Evolutionary conservation across 2,113 vertebrate genomes (phyloP).

Genomic region (Laterallus jamaicensis): DNA sequence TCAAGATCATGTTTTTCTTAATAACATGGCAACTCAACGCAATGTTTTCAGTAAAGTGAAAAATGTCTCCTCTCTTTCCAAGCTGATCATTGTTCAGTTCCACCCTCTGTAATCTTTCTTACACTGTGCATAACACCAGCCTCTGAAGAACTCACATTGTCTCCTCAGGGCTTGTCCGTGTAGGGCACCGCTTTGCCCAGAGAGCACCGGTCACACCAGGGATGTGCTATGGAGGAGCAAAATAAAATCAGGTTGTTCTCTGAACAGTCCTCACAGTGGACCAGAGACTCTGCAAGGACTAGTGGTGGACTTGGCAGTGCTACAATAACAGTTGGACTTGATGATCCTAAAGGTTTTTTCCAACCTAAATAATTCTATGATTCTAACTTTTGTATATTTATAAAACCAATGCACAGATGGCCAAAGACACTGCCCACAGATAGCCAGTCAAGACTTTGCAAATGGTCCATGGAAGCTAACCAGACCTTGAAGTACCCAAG

Average conservation of each 20-base stretch:
- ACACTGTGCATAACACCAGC: background rate
- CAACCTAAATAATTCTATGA: too few species aligned
- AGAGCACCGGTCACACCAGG: background rate
- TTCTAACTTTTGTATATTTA: background rate
- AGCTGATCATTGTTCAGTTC: background rate
- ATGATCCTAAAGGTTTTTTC: too few species aligned
- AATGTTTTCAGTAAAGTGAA: background rate
- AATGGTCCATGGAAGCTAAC: background rate
- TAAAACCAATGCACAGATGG: background rate
- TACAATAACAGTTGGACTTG: too few species aligned
- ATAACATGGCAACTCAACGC: background rate
- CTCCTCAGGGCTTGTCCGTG: background rate
- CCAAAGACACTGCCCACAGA: background rate
- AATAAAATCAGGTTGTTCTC: background rate
- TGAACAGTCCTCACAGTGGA: background rate
- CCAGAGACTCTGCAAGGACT: background rate
- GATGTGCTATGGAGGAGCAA: background rate
- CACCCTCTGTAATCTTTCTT: background rate
- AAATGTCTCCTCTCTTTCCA: background rate
- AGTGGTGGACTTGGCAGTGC: too few species aligned
- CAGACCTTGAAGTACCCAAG: background rate
- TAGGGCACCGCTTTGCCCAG: background rate
- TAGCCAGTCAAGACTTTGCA: background rate
- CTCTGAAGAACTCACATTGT: background rate
- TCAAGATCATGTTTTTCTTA: background rate